These are phyloP conservation scores for Cheilosia pagana DNA, from an alignment of 2,888 invertebrate genomes.

Conservation along the genomic window DNA sequence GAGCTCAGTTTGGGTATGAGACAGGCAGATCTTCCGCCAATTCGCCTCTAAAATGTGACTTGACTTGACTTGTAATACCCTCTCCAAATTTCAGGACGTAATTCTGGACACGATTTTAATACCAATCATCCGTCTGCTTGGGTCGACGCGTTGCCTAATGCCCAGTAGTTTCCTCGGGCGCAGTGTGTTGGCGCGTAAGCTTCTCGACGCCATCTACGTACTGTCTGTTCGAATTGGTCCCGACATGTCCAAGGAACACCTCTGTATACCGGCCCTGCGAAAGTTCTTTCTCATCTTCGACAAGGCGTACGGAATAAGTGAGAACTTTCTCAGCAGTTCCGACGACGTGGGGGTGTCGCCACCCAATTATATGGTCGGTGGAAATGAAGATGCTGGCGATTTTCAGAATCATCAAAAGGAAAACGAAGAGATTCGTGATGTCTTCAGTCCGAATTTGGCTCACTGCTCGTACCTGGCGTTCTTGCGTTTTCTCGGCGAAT, in stretches of 20 bases:
- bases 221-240: constrained; percentile 90
- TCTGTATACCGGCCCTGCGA: constrained; percentile 88
- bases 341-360: constrained; percentile 78
- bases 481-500: constrained; percentile 88
- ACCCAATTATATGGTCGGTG: constrained; percentile 64
- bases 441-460: constrained; percentile 94
- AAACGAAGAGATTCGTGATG: constrained; percentile 90
- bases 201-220: constrained; percentile 92
- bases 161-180: constrained; percentile 92
- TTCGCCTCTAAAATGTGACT: too few relatives aligned
- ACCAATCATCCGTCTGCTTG: constrained; percentile 91
- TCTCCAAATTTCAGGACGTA: constrained; percentile 87
- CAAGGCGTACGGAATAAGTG: constrained; percentile 84
- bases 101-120: constrained; percentile 92
- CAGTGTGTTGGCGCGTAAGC: constrained; percentile 90
- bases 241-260: constrained; percentile 90
- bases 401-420: constrained; percentile 83
- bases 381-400: constrained; percentile 67
- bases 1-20: too few relatives aligned
- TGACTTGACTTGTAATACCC: too few relatives aligned
- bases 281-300: constrained; percentile 93
- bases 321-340: constrained; percentile 79
- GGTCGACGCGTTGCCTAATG: constrained; percentile 91
- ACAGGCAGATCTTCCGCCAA: too few relatives aligned
- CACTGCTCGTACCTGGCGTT: constrained; percentile 91